Conservation (phyloP, 1,140 invertebrate species). For the Zaprionus kolodkinae region DNA sequence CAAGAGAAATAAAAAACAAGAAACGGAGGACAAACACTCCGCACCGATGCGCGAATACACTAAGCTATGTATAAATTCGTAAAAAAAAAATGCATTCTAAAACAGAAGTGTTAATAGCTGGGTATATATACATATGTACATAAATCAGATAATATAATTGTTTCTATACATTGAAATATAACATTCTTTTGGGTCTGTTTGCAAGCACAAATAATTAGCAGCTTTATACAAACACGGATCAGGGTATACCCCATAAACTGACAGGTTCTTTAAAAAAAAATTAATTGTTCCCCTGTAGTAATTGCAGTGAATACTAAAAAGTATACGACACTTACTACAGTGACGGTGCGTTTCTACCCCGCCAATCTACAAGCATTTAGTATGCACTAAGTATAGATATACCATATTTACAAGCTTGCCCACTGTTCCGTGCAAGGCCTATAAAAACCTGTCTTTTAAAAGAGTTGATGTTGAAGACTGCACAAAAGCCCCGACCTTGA, state of each 20-base stretch:
- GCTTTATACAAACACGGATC: neutral
- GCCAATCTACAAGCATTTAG: neutral
- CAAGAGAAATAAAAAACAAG: conserved; percentile 56
- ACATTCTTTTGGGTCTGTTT: neutral
- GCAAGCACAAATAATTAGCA: neutral
- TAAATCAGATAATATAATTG: neutral
- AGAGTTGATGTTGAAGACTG: conserved; percentile 18
- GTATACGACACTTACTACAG: neutral
- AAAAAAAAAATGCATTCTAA: conserved; percentile 2
- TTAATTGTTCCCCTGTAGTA: neutral
- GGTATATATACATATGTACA: neutral
- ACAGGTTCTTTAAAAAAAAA: neutral
- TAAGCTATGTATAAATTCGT: neutral
- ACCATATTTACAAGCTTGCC: conserved; percentile 4
- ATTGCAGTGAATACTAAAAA: neutral
- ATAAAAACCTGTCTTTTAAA: conserved; percentile 55
- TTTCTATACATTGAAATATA: neutral
- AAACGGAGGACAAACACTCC: conserved; percentile 6
- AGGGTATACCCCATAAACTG: neutral
- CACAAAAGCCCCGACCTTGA: conserved; percentile 50
- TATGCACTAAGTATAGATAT: neutral
- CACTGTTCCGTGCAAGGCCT: neutral
- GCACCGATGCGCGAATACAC: conserved; percentile 18
- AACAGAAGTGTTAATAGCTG: conserved; percentile 20
- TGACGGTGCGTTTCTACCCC: neutral